Base-by-base conservation (phyloP, 2,113 vertebrate genomes). In the Rhabdomys dilectus region DNA sequence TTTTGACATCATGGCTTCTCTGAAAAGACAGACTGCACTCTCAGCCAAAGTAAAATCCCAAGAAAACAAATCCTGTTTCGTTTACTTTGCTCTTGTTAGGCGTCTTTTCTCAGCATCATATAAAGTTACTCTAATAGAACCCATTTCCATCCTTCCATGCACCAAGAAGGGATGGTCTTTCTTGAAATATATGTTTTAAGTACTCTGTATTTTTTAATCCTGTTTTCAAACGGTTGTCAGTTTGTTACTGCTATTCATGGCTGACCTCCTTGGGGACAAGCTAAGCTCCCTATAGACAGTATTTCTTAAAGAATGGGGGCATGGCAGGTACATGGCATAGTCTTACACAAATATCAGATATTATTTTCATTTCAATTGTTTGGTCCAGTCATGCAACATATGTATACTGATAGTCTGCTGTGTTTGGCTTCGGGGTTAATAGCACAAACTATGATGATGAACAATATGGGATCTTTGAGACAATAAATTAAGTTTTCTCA, bases 301-400 rank as follows among this genome's bases (percentile, higher is more conserved):
- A 81, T 90, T 96, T 90, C 70, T 92, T 70, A 95, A 92, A 68
- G 45, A 66, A 64, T 3, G 53, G 45, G 34, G 3, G 4, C 2
- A n/a, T n/a, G 51, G 4, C 10, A 91, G 66, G 34, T 42, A 5
- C 16, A 51, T 45, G 22, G 9, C 7, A 58, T 3, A 80, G 7
- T 70, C 13, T 58, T 81, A 51, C 7, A 73, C 64, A 89, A 87
- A 56, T 78, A 82, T 76, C 81, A 84, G 42, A 24, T 86, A 34
- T 76, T 80, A 75, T 89, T 96, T 91, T 93, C 73, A 86, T 12
- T 96, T 91, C 8, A 10, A 92, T 10, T 34, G 6, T 68, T 85
- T 92, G 45, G 16, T 70, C 24, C 76, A 56, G 87, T 87, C 31
- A 68, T 51, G 84, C 15, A 34, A 64, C 48, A 93, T 80, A 48